phyloP scores from a whole-genome alignment of 1,140 invertebrate species.

The Phthorimaea operculella region DNA sequence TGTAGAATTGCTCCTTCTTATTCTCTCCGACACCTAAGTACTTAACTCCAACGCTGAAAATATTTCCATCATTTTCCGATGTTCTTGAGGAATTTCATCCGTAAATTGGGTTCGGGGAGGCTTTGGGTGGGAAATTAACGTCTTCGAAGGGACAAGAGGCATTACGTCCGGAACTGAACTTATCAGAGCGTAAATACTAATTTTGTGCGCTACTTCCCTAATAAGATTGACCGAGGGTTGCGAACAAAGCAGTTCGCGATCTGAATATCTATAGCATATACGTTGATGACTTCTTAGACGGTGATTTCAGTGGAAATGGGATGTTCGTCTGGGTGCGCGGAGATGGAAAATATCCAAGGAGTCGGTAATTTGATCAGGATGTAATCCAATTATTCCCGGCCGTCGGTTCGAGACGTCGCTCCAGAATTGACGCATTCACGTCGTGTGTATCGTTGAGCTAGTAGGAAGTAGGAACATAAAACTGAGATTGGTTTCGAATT shows the following conservation, averaged over 20 bases:
- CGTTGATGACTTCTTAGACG: conserved; percentile 15
- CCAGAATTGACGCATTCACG: conserved; percentile 2
- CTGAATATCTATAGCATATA: neutral
- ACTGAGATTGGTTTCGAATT: too few relatives aligned
- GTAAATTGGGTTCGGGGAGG: neutral
- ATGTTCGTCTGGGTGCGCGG: conserved; percentile 26
- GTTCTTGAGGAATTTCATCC: neutral
- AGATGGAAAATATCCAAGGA: conserved; percentile 42
- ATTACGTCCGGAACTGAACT: neutral
- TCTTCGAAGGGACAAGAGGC: neutral
- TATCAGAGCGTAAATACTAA: neutral
- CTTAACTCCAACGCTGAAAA: too few relatives aligned
- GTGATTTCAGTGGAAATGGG: conserved; percentile 28
- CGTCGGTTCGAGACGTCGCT: conserved; percentile 15
- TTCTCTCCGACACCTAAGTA: too few relatives aligned
- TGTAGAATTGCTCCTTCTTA: neutral
- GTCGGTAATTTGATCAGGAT: conserved; percentile 49
- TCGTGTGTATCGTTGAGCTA: neutral
- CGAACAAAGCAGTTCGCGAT: neutral
- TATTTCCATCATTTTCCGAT: neutral
- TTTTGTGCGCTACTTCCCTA: neutral
- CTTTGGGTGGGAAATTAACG: neutral
- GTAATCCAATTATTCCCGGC: conserved; percentile 48
- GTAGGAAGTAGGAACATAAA: too few relatives aligned
- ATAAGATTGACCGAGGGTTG: neutral